Evolutionary conservation across 2,888 invertebrate species (phyloP), one percentile per base, ranked within the genome.

Genomic region (Drosophila vallismaia): DNA sequence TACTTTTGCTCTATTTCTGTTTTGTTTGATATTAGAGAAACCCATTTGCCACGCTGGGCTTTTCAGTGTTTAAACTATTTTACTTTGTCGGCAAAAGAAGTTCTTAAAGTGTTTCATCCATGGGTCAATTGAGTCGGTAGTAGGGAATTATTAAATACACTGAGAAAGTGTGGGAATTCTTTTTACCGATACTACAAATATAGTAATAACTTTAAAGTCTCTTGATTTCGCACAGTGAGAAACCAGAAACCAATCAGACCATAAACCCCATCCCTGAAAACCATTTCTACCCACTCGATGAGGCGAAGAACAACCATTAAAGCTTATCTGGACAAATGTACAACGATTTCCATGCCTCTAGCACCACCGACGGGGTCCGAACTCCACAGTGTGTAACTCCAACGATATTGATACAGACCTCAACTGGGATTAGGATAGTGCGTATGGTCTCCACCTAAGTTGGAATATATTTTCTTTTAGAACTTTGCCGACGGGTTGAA

Each of bases 371-470:
- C 3, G 6, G 8, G 49, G 14, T 49, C 9, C 28, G 29, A 19
- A 29, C 40, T 50, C 50, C 24, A 51, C 63, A 52, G 45, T 52
- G 46, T 40, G 58, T 64, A 64, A 53, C 28, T 66, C 44, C 63
- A 62, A 10, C 33, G 46, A 62, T 84, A 73, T 76, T 91, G 82
- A 88, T 87, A 88, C 77, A 87, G 79, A 89, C 88, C 90, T 90
- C 90, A 90, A 90, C 87, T 82, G 84, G 91, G 89, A 91, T 91
- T 91, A 91, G 76, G 74, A 64, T 66, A 75, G 79, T 89, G 86
- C 85, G 81, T 84, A 73, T 79, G 86, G 36, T 33, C 59, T 40
- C 4, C 38, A 40, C 26, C 40, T 10, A 29, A 24, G 84, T 71
- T 49, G 48, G 33, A 45, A 51, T 26, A 26, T 14, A 29, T 12